phyloP scores from a whole-genome alignment of 2,888 invertebrate genomes.

The Hyles lineata region DNA sequence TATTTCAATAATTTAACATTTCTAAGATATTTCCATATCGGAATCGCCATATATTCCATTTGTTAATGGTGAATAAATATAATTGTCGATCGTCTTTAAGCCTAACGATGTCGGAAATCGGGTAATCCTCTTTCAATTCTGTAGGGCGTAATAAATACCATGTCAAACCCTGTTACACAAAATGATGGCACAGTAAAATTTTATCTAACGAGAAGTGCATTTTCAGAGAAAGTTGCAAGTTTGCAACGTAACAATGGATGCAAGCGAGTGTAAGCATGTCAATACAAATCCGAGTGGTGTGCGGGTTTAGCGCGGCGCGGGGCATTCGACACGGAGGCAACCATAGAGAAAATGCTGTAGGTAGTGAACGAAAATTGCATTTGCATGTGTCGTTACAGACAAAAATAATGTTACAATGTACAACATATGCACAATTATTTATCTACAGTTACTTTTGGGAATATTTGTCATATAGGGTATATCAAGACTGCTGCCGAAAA shows the following conservation, averaged over 20 bases:
- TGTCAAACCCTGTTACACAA: not conserved
- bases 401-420: not conserved
- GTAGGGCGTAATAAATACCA: too few species aligned
- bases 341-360: not conserved
- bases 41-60: too few species aligned
- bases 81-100: too few species aligned
- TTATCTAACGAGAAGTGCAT: not conserved
- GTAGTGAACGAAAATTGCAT: not conserved
- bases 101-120: too few species aligned
- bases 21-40: too few species aligned
- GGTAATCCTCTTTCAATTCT: too few species aligned
- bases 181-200: not conserved
- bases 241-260: not conserved
- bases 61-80: too few species aligned
- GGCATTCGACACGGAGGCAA: constrained; percentile 1
- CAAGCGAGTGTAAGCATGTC: constrained; percentile 4
- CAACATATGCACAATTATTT: not conserved
- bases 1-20: too few species aligned
- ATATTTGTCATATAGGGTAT: not conserved
- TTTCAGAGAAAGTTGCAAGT: not conserved
- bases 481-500: too few species aligned
- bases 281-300: constrained; percentile 7
- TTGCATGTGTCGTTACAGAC: not conserved
- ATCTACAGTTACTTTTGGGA: not conserved
- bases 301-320: not conserved